Evolutionary conservation across 2,888 invertebrate species (phyloP), one percentile per base, ranked within the genome.

Genomic region (Drosophila meridiana): DNA sequence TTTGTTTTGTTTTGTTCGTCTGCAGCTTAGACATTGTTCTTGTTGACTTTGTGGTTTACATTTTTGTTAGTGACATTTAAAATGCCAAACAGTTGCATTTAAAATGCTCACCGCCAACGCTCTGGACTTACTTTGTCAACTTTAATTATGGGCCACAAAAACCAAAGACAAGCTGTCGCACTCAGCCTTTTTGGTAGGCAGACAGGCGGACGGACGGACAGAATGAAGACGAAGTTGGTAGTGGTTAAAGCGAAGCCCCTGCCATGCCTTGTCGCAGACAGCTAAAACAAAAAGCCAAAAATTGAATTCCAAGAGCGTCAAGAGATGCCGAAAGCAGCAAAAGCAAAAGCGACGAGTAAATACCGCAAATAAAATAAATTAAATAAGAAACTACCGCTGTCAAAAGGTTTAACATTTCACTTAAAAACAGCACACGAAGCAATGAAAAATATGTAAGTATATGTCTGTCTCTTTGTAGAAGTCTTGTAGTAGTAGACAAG

Each of bases 311-410:
- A 38, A 88, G 69, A 79, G 69, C 43, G 80, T 64, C 64, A 53
- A 64, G 63, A 57, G 20, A 61, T 68, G 68, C 28, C 42, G 14
- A 59, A 69, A 52, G 52, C 62, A 57, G 50, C 65, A 64, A 69
- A 61, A 57, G 50, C 65, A 71, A 73, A 59, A 73, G 69, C 79
- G 78, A 80, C 72, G 76, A 80, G 80, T 80, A 89, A 89, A 86
- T 89, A 82, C 85, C 85, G 90, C 88, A 86, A 86, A 86, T 86
- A 86, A 86, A 86, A 86, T 86, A 89, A 86, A 86, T 86, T 89
- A 89, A 86, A 89, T 86, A 86, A 86, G 85, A 89, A 86, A 89
- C 85, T 89, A 86, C 85, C 85, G 90, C 85, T 86, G 85, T 86
- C 85, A 86, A 89, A 86, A 86, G 85, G 85, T 89, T 86, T 86